Conservation (phyloP, 1,140 invertebrate species). For the Sycophila sp. region DNA sequence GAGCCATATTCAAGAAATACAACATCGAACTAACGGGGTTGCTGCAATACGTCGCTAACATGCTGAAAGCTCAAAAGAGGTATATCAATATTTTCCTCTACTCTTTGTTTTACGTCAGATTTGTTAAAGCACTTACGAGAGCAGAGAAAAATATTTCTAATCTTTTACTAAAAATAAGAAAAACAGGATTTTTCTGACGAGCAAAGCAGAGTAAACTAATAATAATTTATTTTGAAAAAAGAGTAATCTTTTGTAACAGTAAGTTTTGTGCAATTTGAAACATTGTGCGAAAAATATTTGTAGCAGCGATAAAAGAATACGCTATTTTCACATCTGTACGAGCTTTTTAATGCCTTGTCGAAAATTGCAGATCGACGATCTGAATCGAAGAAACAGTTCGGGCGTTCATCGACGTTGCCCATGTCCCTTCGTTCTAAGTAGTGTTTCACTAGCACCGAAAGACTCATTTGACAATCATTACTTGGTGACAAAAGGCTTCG, state of each 20-base stretch:
- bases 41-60: conserved; percentile 96
- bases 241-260: not conserved
- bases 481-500: not conserved
- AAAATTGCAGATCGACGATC: conserved; percentile 32
- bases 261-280: not conserved
- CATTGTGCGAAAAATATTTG: not conserved
- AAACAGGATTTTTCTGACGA: too few relatives aligned
- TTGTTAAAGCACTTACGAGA: too few relatives aligned
- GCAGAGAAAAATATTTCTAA: too few relatives aligned
- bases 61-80: conserved; percentile 96
- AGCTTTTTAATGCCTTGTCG: conserved; percentile 15
- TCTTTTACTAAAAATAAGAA: too few relatives aligned
- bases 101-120: not conserved
- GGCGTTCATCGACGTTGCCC: not conserved
- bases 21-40: conserved; percentile 94
- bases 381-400: conserved; percentile 27
- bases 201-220: too few relatives aligned
- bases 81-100: conserved; percentile 54
- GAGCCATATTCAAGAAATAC: conserved; percentile 97
- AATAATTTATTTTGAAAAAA: too few relatives aligned
- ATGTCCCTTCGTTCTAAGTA: conserved; percentile 18
- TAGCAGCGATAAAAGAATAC: conserved; percentile 4
- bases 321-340: not conserved
- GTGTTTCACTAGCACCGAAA: conserved; percentile 11
- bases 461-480: conserved; percentile 1